These are phyloP conservation scores for Anorthoa munda DNA, from an alignment of 2,888 invertebrate species.

Conservation along the genomic window DNA sequence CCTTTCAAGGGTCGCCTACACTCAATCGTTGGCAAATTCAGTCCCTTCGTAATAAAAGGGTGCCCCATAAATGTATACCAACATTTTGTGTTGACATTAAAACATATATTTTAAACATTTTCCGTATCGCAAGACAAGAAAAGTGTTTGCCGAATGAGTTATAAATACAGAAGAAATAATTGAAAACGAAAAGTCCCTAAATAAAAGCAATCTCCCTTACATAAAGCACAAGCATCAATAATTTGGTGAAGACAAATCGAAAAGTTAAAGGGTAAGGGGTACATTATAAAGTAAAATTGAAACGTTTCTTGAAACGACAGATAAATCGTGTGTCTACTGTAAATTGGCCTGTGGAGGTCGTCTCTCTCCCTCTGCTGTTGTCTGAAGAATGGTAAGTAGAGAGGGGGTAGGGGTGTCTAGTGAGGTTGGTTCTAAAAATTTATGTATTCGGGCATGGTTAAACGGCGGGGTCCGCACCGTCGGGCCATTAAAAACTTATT, in stretches of 20 bases:
- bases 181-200: neutral
- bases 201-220: conserved; percentile 46
- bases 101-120: conserved; percentile 5
- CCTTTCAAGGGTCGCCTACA: conserved; percentile 79
- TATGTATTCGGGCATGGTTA: conserved; percentile 82
- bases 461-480: conserved; percentile 83
- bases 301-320: conserved; percentile 73
- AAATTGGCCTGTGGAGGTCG: conserved; percentile 56
- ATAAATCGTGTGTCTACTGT: conserved; percentile 70
- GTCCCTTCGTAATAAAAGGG: conserved; percentile 62
- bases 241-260: conserved; percentile 69
- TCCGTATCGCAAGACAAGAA: neutral
- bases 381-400: conserved; percentile 15
- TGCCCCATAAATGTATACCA: conserved; percentile 45
- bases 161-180: neutral
- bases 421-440: conserved; percentile 74
- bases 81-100: conserved; percentile 25
- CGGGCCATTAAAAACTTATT: conserved; percentile 93
- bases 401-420: conserved; percentile 62
- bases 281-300: conserved; percentile 79
- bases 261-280: conserved; percentile 74
- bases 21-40: conserved; percentile 60
- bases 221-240: conserved; percentile 62
- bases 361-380: conserved; percentile 12
- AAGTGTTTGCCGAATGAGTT: neutral